Percentiles rank a stretch among this genome's conserved stretches.
phyloP scores from a whole-genome alignment of 2,113 vertebrate genomes.

The Pachyramphus minor region DNA sequence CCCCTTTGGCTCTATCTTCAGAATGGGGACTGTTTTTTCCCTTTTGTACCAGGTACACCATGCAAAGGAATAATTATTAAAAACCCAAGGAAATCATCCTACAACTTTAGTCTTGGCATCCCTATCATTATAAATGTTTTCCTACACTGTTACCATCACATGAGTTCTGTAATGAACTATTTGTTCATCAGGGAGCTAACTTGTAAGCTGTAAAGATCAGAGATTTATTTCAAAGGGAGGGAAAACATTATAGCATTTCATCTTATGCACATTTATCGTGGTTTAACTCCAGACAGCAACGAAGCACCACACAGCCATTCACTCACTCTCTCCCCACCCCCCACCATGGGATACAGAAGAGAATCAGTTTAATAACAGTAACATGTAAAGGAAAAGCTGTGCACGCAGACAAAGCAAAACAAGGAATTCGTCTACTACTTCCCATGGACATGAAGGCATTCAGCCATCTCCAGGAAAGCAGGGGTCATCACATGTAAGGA shows the following conservation, averaged over 20 bases:
- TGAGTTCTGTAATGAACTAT: not conserved
- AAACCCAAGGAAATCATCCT: not conserved
- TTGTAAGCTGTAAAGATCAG: slow-evolving; percentile 43
- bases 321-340: not conserved
- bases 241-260: slow-evolving; percentile 31
- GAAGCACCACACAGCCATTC: not conserved
- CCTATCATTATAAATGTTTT: slow-evolving; percentile 19
- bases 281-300: not conserved
- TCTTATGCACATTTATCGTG: not conserved
- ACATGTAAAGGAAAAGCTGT: not conserved
- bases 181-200: slow-evolving; percentile 14
- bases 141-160: not conserved
- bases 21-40: not conserved
- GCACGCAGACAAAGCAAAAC: not conserved
- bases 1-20: not conserved
- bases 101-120: not conserved
- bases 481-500: not conserved
- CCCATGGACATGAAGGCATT: not conserved
- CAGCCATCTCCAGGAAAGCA: not conserved
- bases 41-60: not conserved
- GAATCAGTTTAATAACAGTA: not conserved
- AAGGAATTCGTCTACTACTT: not conserved
- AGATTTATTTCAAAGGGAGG: slow-evolving; percentile 48
- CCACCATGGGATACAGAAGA: not conserved
- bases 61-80: not conserved